Base-by-base conservation (phyloP, 2,797 vertebrate genomes). In the Lophotriccus pileatus region DNA sequence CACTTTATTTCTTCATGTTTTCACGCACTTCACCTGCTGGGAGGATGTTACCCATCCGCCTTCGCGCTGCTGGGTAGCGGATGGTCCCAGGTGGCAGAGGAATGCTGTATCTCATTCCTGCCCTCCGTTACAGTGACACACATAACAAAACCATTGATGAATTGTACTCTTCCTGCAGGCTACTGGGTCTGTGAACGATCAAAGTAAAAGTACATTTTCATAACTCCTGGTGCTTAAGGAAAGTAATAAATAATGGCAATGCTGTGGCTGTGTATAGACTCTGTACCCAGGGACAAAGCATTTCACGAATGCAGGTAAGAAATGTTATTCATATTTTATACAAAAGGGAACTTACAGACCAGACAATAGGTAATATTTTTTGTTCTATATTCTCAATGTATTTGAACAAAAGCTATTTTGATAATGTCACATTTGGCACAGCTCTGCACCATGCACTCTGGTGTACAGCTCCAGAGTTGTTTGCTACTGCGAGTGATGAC, bases 121-220 rank as follows among this genome's bases (percentile, higher is more conserved):
- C 77, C 87, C 83, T 78, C 55, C 3, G 4, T 82, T 84, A 91
- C 47, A 84, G 56, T 84, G 91, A 79, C 83, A 94, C 88, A 49
- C 56, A 84, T 73, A 94, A 89, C 49, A 7, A 84, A 93, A 81
- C 43, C 34, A 6, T 32, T 93, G 94, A 94, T 86, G 86, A 93
- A 96, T 91, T 85, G 83, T 91, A 32, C 81, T 93, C 69, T 60
- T 96, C 70, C 89, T 94, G 93, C 87, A 82, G 89, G 94, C 92
- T 91, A 17, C 87, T 32, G 56, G 76, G 52, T 73, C 66, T 86
- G 79, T 76, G 67, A 91, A 95, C 67, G 73, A 93, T 90, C 92
- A 94, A 93, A 95, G 89, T 66, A 67, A 91, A 96, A 91, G 84
- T 78, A 78, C 8, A 3, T 94, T 93, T 95, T 77, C 77, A 58